Percentiles rank a stretch among this genome's conserved stretches.
These are phyloP conservation scores for Diplodus sargus DNA, from an alignment of 2,797 vertebrate species.

Conservation along the genomic window DNA sequence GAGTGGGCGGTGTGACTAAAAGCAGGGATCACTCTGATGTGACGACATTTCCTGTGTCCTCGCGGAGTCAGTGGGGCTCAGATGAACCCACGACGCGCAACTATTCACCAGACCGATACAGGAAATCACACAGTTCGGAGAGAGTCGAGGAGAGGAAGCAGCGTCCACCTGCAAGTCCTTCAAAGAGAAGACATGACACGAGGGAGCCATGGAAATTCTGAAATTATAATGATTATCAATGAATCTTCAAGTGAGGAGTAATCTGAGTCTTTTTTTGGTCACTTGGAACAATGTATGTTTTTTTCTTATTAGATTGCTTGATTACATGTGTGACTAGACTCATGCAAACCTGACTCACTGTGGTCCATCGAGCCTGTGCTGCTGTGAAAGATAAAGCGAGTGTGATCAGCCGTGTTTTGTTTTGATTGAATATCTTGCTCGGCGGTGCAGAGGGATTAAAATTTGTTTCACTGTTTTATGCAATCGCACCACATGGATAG, in stretches of 20 bases:
- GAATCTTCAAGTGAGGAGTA: neutral
- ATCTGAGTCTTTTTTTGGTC: neutral
- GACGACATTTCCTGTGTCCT: rapidly evolving
- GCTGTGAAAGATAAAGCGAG: neutral
- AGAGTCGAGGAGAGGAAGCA: neutral
- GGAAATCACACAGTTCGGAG: neutral
- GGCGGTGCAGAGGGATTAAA: neutral
- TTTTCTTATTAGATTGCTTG: too few species aligned
- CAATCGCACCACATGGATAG: too few species aligned
- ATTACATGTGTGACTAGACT: neutral
- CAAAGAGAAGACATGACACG: neutral
- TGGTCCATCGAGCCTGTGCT: neutral
- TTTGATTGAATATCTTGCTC: neutral
- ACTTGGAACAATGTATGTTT: neutral
- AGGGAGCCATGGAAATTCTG: slow-evolving; percentile 18
- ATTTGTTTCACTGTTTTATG: neutral
- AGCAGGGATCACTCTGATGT: neutral
- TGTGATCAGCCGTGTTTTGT: neutral
- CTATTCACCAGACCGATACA: rapidly evolving
- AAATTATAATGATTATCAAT: neutral
- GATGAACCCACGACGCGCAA: rapidly evolving
- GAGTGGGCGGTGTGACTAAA: neutral
- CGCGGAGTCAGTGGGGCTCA: rapidly evolving
- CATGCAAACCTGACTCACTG: neutral
- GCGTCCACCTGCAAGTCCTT: rapidly evolving